phyloP scores from a whole-genome alignment of 2,888 invertebrate genomes.

The Zeuzera pyrina region DNA sequence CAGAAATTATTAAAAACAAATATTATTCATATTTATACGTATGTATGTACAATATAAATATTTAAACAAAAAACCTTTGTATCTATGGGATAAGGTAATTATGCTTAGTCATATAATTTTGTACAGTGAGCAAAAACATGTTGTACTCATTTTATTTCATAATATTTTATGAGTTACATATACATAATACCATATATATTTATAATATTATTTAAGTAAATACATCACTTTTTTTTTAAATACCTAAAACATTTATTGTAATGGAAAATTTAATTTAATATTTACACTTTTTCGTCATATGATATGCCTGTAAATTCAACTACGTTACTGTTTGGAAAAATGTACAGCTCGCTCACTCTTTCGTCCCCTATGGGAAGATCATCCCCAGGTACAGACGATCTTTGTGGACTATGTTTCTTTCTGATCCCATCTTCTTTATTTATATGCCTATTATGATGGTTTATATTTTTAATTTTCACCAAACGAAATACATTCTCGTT shows the following conservation, averaged over 20 bases:
- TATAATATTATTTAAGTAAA: no score
- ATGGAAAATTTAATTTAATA: constrained; percentile 8
- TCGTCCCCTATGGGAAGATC: constrained; percentile 49
- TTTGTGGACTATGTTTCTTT: constrained; percentile 27
- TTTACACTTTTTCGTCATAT: constrained; percentile 61
- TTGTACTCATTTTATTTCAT: no score
- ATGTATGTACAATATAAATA: no score
- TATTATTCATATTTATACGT: no score
- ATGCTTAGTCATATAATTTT: no score
- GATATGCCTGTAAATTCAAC: constrained; percentile 61
- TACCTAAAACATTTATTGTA: not conserved
- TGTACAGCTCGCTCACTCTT: constrained; percentile 57
- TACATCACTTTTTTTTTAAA: no score
- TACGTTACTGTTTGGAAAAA: constrained; percentile 61
- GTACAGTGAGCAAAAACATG: no score
- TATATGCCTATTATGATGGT: constrained; percentile 26
- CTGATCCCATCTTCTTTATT: constrained; percentile 17
- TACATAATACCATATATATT: no score
- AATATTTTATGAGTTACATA: no score
- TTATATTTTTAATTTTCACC: constrained; percentile 30
- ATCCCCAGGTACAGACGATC: constrained; percentile 22
- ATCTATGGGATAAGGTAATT: no score
- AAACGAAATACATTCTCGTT: constrained; percentile 40
- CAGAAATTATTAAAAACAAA: no score
- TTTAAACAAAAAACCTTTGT: no score